Evolutionary conservation across 2,113 vertebrate genomes (phyloP).

Genomic region (Nothoprocta pentlandii): DNA sequence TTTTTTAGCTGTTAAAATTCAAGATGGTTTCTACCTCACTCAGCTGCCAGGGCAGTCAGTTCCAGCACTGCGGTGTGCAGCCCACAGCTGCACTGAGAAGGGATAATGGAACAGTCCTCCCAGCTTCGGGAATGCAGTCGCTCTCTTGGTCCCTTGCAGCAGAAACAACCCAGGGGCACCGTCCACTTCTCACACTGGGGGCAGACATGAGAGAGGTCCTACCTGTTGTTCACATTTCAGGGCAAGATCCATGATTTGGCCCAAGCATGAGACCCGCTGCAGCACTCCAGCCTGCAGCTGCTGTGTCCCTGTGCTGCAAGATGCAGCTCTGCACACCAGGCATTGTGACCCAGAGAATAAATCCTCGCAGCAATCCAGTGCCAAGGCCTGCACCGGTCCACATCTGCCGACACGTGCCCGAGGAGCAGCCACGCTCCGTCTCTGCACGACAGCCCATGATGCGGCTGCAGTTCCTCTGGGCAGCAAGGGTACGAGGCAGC

Average conservation of each 20-base stretch:
- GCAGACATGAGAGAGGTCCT: background rate
- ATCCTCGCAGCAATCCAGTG: background rate
- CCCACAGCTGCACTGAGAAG: accelerated
- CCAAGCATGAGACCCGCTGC: background rate
- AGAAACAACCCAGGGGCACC: background rate
- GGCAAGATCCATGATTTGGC: background rate
- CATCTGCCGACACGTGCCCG: accelerated
- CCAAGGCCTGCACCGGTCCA: accelerated
- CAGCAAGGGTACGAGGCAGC: no score
- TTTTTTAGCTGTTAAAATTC: background rate
- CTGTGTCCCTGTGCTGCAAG: background rate
- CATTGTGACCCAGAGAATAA: accelerated
- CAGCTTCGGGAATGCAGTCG: accelerated
- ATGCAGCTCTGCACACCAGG: background rate
- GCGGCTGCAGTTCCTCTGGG: background rate
- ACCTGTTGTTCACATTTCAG: accelerated
- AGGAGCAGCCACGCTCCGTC: background rate
- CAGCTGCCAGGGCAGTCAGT: background rate
- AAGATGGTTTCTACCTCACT: background rate
- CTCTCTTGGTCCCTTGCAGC: background rate
- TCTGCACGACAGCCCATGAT: accelerated
- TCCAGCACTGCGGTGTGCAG: background rate
- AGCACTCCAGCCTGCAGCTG: background rate
- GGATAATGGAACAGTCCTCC: background rate
- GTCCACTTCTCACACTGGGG: background rate